Evolutionary conservation across 2,888 invertebrate genomes (phyloP).

Genomic region (Cephus rjabovi): DNA sequence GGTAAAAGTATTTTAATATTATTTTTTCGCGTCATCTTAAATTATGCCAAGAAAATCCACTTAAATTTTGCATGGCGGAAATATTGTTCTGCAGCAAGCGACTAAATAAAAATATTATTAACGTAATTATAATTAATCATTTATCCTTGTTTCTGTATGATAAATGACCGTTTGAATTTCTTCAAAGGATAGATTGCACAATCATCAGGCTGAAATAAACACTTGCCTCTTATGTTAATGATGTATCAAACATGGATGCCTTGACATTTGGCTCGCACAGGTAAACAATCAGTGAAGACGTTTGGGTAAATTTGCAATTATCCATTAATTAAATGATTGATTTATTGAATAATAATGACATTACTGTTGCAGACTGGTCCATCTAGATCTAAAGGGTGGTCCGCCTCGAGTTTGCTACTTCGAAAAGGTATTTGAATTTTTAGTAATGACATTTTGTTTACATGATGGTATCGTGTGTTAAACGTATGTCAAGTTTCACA

Average conservation of each 20-base stretch:
- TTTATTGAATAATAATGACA: constrained; percentile 31
- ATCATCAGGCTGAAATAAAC: not conserved
- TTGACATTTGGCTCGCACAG: constrained; percentile 68
- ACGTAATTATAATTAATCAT: not conserved
- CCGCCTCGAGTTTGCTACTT: constrained; percentile 74
- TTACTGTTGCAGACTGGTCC: constrained; percentile 70
- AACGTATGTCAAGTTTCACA: not conserved
- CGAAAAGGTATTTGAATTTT: constrained; percentile 67
- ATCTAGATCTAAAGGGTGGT: constrained; percentile 82
- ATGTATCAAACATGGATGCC: constrained; percentile 64
- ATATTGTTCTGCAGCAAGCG: not conserved
- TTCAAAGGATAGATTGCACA: constrained; percentile 4
- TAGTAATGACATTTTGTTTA: constrained; percentile 31
- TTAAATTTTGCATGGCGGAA: not conserved
- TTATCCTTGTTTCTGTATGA: not conserved
- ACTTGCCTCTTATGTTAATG: constrained; percentile 6
- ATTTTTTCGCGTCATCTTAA: not conserved
- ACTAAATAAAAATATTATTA: not conserved
- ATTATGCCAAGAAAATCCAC: not conserved
- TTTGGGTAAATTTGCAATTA: constrained; percentile 10
- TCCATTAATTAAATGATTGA: constrained; percentile 14
- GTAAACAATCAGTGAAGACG: constrained; percentile 53
- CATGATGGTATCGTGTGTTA: not conserved
- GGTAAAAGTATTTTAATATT: not conserved
- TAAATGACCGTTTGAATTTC: constrained; percentile 1